Evolutionary conservation across 2,888 invertebrate genomes (phyloP), one percentile per base, ranked within the genome.

Genomic region (Endomychus coccineus): DNA sequence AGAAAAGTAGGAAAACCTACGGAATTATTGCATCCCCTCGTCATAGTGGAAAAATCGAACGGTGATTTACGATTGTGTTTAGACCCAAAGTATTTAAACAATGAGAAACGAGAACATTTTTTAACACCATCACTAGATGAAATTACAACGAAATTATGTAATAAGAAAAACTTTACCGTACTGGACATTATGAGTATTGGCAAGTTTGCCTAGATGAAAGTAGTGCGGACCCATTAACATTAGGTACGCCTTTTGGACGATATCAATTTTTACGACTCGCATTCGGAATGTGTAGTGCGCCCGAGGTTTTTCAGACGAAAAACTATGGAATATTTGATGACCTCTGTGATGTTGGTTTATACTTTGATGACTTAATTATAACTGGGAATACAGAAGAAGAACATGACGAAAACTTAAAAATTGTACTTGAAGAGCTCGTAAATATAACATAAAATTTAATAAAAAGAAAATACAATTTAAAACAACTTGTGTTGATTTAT

Each of bases 51-150:
- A 25, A 40, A 40, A 28, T 17, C 22, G 14, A 27, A 40, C 24
- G 25, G 25, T 14, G 25, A 19, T 21, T n/a, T 40, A 16, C 17
- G 40, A 25, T 62, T 71, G 67, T 16, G 64, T 58, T 13, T 42
- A 16, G 17, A 29, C 16, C 29, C 29, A 11, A 29, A 29, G 16
- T 9, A 12, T 29, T 19, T 55, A 3, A 55, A 55, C 38, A 31
- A 29, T 5, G 44, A 43, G 11, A 42, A 49, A 29, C 28, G 52
- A 1, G 47, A 50, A 34, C 45, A 56, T 34, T 55, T 46, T 39
- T 34, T 44, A 14, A 53, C 56, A 43, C 49, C 54, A 16, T 48
- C 52, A 11, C 32, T 50, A 4, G 49, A 54, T 5, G 49, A 54
- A 34, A 39, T 53, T 3, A 42, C 32, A 7, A 21, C 40, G 7